These are phyloP conservation scores for Toxotes lorentzi DNA, from an alignment of 2,797 vertebrate genomes.

Conservation along the genomic window DNA sequence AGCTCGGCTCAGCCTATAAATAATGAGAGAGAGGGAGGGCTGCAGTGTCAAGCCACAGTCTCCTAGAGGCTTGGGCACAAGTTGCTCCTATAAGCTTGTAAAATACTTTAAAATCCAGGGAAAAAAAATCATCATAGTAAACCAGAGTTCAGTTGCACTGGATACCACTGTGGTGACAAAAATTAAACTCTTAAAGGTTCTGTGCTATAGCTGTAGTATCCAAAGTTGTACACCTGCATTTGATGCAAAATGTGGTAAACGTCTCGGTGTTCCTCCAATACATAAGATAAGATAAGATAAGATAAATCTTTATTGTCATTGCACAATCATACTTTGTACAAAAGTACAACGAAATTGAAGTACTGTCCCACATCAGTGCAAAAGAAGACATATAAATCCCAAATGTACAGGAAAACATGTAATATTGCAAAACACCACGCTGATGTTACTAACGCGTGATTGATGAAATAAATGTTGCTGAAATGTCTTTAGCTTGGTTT, in stretches of 20 bases:
- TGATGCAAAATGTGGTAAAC: conserved; percentile 23
- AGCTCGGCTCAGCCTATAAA: not conserved
- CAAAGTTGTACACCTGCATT: not conserved
- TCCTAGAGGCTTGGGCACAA: not conserved
- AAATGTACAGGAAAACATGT: no score
- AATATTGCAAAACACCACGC: conserved; percentile 21
- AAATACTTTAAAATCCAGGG: not conserved
- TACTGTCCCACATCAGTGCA: no score
- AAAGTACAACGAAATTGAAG: no score
- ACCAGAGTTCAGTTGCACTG: not conserved
- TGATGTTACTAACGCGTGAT: not conserved
- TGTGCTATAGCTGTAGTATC: not conserved
- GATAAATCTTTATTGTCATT: no score
- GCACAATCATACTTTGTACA: no score
- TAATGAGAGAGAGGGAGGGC: not conserved
- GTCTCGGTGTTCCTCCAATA: no score
- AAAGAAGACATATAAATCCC: no score
- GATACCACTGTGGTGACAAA: not conserved
- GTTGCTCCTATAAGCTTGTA: not conserved
- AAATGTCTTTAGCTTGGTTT: not conserved
- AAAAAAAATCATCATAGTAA: not conserved
- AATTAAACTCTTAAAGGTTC: not conserved
- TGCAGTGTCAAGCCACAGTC: not conserved
- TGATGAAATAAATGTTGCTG: not conserved
- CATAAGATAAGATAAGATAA: no score